Evolutionary conservation across 2,888 invertebrate species (phyloP), one percentile per base, ranked within the genome.

Genomic region (Agonopterix arenella): DNA sequence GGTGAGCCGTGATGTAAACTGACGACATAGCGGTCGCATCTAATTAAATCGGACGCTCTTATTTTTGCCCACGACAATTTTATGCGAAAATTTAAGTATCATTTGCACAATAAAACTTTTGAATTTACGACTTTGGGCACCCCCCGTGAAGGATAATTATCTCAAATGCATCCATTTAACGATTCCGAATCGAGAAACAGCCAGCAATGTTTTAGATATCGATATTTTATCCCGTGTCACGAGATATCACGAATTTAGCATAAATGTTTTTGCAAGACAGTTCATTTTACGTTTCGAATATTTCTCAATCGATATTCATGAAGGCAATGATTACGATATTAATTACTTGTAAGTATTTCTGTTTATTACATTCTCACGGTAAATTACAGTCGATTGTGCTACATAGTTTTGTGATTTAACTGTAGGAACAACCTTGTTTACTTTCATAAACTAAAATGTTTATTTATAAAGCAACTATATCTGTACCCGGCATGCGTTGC

Each of bases 21-120:
- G 63, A 72, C 65, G 65, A 61, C 64, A 61, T 66, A 64, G 71
- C 66, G 73, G 74, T 73, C 75, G 68, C 69, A 76, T 76, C 77
- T 84, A 85, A 85, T 85, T 82, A 85, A 82, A 80, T 72, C 66
- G 68, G 76, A 77, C 71, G 65, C 70, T 77, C 78, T 74, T 76
- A 79, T 82, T 80, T 28, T 79, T 68, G 73, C 63, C 61, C 63
- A 73, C 70, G 75, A 82, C 76, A 78, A 80, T 79, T 84, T 84
- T 79, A 84, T 79, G 81, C 63, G 64, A 64, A 70, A 70, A 72
- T 77, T 81, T 79, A 77, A 82, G 71, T 73, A 70, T 28, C 28
- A 28, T 69, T 61, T 60, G 62, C 61, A 70, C 68, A 73, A 76
- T 84, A 81, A 83, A 84, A 75, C 70, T 70, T 62, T 58, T 61